phyloP scores from a whole-genome alignment of 2,888 invertebrate species.

The Tanypteryx hageni region DNA sequence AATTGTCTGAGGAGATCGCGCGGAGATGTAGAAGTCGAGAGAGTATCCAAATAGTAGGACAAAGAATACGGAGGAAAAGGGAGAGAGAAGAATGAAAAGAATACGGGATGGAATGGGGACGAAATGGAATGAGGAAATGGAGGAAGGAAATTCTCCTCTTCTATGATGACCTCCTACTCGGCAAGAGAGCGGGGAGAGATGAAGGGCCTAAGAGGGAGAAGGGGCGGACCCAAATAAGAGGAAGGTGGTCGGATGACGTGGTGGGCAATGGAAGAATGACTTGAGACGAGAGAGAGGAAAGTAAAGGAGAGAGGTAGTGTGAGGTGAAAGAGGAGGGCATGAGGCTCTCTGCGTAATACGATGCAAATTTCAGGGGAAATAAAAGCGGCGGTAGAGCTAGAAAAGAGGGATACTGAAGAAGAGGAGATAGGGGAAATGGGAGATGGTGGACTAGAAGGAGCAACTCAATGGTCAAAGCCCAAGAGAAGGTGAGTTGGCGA shows the following conservation, averaged over 20 bases:
- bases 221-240: not conserved
- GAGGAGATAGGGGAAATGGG: not conserved
- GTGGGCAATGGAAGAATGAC: too few species aligned
- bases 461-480: too few species aligned
- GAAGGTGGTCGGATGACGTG: too few species aligned
- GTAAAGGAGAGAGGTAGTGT: not conserved
- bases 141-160: not conserved
- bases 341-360: not conserved
- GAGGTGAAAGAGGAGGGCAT: not conserved
- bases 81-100: not conserved
- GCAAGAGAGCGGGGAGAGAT: not conserved
- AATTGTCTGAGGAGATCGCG: constrained; percentile 10
- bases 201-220: not conserved
- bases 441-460: not conserved
- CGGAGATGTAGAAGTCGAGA: not conserved
- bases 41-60: not conserved
- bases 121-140: constrained; percentile 41
- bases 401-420: not conserved
- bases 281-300: too few species aligned
- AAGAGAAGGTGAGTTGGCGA: not conserved
- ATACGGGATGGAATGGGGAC: not conserved
- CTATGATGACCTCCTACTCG: not conserved
- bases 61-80: not conserved
- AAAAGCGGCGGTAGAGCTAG: not conserved
- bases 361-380: constrained; percentile 19